Evolutionary conservation across 2,797 vertebrate species (phyloP), one percentile per base, ranked within the genome.

Genomic region (Microchirus variegatus): DNA sequence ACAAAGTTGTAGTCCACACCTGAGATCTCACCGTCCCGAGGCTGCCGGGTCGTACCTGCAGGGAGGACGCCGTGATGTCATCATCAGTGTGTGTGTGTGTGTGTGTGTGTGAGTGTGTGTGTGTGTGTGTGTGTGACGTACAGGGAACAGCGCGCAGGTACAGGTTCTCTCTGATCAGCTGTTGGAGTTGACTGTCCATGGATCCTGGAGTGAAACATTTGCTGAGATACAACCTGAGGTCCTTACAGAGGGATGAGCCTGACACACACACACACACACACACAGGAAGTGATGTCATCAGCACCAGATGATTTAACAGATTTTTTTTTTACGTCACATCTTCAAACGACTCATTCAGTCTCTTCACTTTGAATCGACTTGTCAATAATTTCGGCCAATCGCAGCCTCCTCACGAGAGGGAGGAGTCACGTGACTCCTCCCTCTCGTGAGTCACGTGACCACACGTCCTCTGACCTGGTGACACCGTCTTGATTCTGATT

Each of bases 1-100:
- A 98, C 96, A 81, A 98, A 98, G 90, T 97, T 98, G 90, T 98
- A 98, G 90, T 98, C 97, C 70, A 98, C 95, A 14, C 96, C 97
- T 31, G 96, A 94, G 38, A 97, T 96, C 82, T 98, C 97, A 12
- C 96, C 96, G 58, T 96, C 96, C 70, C 96, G 93, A 65, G 96
- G 96, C 83, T 93, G 95, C 85, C 97, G 89, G 38, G 96, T 98
- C 22, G 97, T 98, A 89, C 96, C 96, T 98, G 90, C 2, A 13
- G 35, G 13, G 8, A 14, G 26, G 3, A 19, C 40, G 59, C 57
- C 10, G 31, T 31, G 31, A 31, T 31, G 31, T 31, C 31, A 31
- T 14, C 45, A 47, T 8, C 9, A 47, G n/a, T n/a, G n/a, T n/a
- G n/a, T 14, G 9, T 13, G 8, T 9, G 9, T 15, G 42, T 44